Evolutionary conservation across 1,140 invertebrate species (phyloP).

Genomic region (Drosophila tsacasi): DNA sequence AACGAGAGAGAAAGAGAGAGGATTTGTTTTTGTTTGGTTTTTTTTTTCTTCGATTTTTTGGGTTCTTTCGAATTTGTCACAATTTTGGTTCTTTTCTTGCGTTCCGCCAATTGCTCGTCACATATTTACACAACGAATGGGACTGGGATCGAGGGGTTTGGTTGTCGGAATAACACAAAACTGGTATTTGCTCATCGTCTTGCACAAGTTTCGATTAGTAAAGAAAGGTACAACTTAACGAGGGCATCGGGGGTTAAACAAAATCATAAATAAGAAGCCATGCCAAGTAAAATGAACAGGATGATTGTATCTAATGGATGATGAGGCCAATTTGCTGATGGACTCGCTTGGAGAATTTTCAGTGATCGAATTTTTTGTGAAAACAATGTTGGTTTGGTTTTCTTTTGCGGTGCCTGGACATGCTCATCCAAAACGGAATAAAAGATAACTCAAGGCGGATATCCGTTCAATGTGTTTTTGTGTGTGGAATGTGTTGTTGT

Average conservation of each 20-base stretch:
- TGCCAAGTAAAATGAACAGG: conserved; percentile 58
- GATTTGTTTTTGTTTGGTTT: conserved; percentile 57
- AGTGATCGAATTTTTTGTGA: conserved; percentile 29
- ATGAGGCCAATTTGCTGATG: conserved; percentile 60
- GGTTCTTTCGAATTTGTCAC: conserved; percentile 40
- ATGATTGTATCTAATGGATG: conserved; percentile 42
- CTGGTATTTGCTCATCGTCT: conserved; percentile 43
- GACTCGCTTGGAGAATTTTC: conserved; percentile 45
- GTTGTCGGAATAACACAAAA: conserved; percentile 18
- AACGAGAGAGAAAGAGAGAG: conserved; percentile 66
- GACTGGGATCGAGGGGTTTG: conserved; percentile 28
- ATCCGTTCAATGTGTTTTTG: conserved; percentile 35
- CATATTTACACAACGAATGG: conserved; percentile 48
- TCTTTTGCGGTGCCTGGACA: conserved; percentile 45
- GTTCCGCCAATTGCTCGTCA: conserved; percentile 49
- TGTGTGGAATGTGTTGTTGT: conserved; percentile 19
- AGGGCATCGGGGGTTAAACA: conserved; percentile 38
- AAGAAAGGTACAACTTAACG: conserved; percentile 41
- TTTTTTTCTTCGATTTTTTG: conserved; percentile 32
- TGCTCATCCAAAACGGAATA: conserved; percentile 40
- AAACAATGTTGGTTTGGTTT: conserved; percentile 22
- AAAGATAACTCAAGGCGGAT: conserved; percentile 28
- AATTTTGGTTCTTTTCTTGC: conserved; percentile 17
- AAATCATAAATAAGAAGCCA: conserved; percentile 74
- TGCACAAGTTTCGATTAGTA: conserved; percentile 60